Evolutionary conservation across 2,797 vertebrate species (phyloP).

Genomic region (Bradypodion pumilum): DNA sequence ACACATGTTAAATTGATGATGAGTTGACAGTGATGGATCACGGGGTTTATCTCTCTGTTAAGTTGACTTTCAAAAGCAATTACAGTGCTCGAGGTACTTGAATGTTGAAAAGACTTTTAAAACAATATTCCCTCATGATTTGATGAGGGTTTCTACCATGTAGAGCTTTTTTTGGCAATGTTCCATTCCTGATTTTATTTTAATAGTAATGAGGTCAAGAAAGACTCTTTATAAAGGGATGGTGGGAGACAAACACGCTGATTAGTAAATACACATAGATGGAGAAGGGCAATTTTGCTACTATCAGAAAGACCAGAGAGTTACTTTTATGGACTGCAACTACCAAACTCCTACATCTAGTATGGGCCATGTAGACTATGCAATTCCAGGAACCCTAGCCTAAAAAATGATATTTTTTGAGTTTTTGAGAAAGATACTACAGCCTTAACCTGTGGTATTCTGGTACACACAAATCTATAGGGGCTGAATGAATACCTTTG

Average conservation of each 20-base stretch:
- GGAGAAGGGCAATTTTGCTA: no score
- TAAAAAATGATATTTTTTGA: no score
- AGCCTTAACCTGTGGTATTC: no score
- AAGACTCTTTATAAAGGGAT: neutral
- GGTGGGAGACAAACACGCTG: neutral
- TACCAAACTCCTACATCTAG: no score
- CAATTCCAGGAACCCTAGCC: no score
- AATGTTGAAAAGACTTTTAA: neutral
- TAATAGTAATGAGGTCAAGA: neutral
- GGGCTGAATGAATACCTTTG: no score
- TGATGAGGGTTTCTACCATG: slow-evolving; percentile 32
- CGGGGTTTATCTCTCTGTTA: slow-evolving; percentile 43
- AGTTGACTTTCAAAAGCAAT: slow-evolving; percentile 43
- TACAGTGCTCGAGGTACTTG: slow-evolving; percentile 22
- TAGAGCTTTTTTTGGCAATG: slow-evolving; percentile 15
- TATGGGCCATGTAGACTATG: no score
- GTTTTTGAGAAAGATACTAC: no score
- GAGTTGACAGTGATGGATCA: slow-evolving; percentile 50
- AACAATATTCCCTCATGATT: slow-evolving; percentile 6
- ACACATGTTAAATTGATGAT: slow-evolving; percentile 33
- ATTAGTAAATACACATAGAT: no score
- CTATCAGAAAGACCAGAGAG: no score
- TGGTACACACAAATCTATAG: no score
- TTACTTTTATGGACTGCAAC: no score
- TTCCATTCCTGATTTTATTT: slow-evolving; percentile 26